Evolutionary conservation across 2,888 invertebrate genomes (phyloP).

Genomic region (Erpobdella octoculata): DNA sequence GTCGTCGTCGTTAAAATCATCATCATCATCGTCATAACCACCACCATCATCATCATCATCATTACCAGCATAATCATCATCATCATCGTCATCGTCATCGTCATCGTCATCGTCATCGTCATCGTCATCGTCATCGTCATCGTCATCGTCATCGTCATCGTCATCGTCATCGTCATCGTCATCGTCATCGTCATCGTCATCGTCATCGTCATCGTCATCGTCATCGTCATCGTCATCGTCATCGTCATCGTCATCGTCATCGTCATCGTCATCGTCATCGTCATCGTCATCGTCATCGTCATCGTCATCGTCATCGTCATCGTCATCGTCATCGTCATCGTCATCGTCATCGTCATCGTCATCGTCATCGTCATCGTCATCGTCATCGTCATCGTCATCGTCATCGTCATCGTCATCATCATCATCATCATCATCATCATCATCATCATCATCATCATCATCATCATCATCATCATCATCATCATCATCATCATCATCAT

Average conservation of each 20-base stretch:
- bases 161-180: conserved; percentile 16
- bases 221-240: conserved; percentile 17
- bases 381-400: conserved; percentile 16
- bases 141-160: conserved; percentile 16
- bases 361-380: conserved; percentile 17
- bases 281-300: conserved; percentile 12
- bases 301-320: conserved; percentile 13
- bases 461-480: conserved; percentile 18
- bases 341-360: conserved; percentile 12
- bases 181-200: conserved; percentile 16
- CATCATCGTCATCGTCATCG: no score
- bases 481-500: no score
- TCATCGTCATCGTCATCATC: conserved; percentile 18
- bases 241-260: conserved; percentile 13
- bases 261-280: conserved; percentile 14
- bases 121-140: conserved; percentile 17
- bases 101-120: conserved; percentile 9
- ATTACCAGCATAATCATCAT: no score
- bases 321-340: conserved; percentile 14
- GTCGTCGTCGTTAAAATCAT: no score
- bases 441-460: conserved; percentile 24
- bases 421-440: conserved; percentile 22
- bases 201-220: conserved; percentile 22
- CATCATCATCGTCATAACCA: no score
- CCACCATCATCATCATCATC: no score